These are phyloP conservation scores for Batillaria attramentaria DNA, from an alignment of 1,140 invertebrate genomes.

Conservation along the genomic window DNA sequence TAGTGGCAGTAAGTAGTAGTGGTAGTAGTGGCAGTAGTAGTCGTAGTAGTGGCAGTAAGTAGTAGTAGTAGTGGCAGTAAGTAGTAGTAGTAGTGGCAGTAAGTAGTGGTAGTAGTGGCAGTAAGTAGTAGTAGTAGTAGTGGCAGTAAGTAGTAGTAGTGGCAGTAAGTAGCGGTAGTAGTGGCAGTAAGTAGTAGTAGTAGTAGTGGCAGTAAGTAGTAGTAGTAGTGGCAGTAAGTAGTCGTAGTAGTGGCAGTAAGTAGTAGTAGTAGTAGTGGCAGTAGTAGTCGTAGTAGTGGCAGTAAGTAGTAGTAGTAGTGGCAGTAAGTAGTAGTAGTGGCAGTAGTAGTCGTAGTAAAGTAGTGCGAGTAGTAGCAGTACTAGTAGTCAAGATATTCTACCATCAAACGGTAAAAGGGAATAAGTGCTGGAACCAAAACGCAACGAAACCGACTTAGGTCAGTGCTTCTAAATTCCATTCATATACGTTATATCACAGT, in stretches of 20 bases:
- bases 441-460: not conserved
- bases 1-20: conserved; percentile 21
- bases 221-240: no score
- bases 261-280: not conserved
- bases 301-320: not conserved
- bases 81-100: conserved; percentile 1
- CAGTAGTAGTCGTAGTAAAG: no score
- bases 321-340: not conserved
- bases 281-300: not conserved
- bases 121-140: conserved; percentile 3
- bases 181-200: no score
- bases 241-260: not conserved
- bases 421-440: not conserved
- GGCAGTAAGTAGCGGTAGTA: no score
- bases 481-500: not conserved
- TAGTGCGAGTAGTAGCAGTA: not conserved
- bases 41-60: conserved; percentile 2
- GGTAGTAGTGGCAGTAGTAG: conserved; percentile 12
- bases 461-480: not conserved
- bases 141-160: not conserved
- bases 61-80: not conserved
- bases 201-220: not conserved
- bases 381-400: not conserved
- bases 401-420: not conserved
- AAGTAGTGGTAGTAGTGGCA: not conserved